phyloP scores from a whole-genome alignment of 2,797 vertebrate genomes.

The Loris lydekkerianus region DNA sequence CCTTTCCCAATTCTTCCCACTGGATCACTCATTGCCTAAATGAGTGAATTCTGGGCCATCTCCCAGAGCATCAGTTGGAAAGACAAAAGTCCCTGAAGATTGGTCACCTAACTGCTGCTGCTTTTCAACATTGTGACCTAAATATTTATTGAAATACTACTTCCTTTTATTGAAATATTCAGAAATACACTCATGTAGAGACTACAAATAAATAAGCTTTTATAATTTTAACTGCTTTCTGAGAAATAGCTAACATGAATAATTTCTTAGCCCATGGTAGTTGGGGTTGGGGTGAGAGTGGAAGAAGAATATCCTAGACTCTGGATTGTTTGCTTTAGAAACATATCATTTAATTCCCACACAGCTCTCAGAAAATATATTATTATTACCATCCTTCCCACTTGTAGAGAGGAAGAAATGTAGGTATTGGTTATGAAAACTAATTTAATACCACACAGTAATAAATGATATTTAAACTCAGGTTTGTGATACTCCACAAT shows the following conservation, averaged over 20 bases:
- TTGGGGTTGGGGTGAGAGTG: neutral
- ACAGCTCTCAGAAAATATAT: neutral
- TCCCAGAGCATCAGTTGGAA: neutral
- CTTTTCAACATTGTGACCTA: neutral
- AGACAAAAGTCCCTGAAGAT: neutral
- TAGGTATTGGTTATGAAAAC: neutral
- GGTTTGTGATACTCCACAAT: neutral
- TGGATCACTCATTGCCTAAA: neutral
- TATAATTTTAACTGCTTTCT: neutral
- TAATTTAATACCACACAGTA: neutral
- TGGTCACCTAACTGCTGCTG: neutral
- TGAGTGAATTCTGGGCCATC: neutral
- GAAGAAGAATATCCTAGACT: neutral
- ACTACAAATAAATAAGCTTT: neutral
- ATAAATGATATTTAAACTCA: neutral
- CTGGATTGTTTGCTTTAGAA: neutral
- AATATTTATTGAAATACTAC: neutral
- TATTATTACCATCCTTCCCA: neutral
- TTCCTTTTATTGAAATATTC: neutral
- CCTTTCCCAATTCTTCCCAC: neutral
- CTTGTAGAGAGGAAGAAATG: neutral
- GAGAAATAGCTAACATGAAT: neutral
- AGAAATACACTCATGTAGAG: neutral
- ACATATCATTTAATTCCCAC: conserved; percentile 4
- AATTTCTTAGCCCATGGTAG: neutral